Evolutionary conservation across 37 sponge, comb jelly and placozoan species (phyloP), one percentile per base, ranked within the genome.

Genomic region (Chondrilla cf. caribensis): DNA sequence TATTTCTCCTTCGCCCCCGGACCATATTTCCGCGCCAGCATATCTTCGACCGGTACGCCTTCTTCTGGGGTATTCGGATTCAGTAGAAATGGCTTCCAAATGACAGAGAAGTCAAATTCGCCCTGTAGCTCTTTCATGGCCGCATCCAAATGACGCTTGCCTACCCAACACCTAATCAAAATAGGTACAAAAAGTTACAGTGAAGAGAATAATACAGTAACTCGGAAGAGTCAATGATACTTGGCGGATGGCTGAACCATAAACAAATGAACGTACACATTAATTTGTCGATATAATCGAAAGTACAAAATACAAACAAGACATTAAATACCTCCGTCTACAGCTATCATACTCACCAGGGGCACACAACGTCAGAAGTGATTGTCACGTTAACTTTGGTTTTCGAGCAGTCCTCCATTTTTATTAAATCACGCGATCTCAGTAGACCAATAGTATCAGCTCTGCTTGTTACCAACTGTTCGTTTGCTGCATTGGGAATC

Each of bases 21-120:
- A 0, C 91, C 91, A 87, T 83, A 91, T 60, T 84, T 87, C 25
- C 54, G 65, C 18, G 72, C 54, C 39, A 81, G 75, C 29, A 82
- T 54, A 22, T 84, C 85, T 62, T 55, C 80, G 28, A 87, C 51
- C 2, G 84, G 87, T 38, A 87, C 81, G 21, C 91, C 91, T 32
- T 91, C 88, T 19, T 91, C 91, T 8, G 91, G 87, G 22, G 79
- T 41, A 60, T 71, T 54, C 22, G 87, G 88, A 29, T 87, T 87
- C n/a, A 91, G 85, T 25, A 84, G 76, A 54, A 91, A 91, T 3
- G 91, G 91, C 35, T 84, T 84, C 91, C 91, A 91, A 33, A n/a
- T 70, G 11, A 91, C 31, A 29, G 82, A 36, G 73, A 91, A 81
- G 54, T 84, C 82, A 55, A 91, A 84, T 15, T 82, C 80, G n/a